Percentiles rank a stretch among this genome's conserved stretches.
phyloP scores from a whole-genome alignment of 2,113 vertebrate species.

The Ptilonorhynchus violaceus region DNA sequence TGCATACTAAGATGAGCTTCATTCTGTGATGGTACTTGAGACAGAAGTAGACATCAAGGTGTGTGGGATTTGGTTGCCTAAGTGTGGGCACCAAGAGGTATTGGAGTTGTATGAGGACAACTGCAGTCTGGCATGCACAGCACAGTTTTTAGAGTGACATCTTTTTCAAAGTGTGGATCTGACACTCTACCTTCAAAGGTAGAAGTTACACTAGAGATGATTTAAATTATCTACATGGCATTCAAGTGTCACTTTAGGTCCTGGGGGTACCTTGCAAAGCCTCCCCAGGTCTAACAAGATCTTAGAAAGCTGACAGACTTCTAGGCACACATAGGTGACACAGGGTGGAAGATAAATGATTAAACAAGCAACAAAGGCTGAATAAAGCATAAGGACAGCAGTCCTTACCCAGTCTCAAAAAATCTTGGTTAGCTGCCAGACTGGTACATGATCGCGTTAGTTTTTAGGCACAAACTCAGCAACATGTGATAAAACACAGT shows the following conservation, averaged over 20 bases:
- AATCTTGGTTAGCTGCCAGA: background rate
- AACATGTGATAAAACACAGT: background rate
- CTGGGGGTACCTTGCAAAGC: background rate
- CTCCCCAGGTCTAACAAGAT: background rate
- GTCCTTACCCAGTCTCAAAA: background rate
- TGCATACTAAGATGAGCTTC: background rate
- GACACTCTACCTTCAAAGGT: background rate
- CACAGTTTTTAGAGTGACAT: background rate
- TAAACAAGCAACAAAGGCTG: background rate
- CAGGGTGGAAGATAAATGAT: background rate
- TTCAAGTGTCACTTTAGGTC: background rate
- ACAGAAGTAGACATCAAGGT: background rate
- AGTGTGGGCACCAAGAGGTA: background rate
- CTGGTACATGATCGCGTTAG: background rate
- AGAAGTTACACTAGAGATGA: background rate
- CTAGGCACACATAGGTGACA: background rate
- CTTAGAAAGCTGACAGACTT: background rate
- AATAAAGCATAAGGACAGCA: background rate
- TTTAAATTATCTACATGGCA: background rate
- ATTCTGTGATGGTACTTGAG: background rate
- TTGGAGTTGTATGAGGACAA: background rate
- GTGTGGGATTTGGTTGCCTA: background rate
- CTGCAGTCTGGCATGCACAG: fast-evolving
- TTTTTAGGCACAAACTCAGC: background rate
- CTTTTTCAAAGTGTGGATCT: background rate